These are phyloP conservation scores for Seira sanloemensis DNA, from an alignment of 2,888 invertebrate genomes.

Conservation along the genomic window DNA sequence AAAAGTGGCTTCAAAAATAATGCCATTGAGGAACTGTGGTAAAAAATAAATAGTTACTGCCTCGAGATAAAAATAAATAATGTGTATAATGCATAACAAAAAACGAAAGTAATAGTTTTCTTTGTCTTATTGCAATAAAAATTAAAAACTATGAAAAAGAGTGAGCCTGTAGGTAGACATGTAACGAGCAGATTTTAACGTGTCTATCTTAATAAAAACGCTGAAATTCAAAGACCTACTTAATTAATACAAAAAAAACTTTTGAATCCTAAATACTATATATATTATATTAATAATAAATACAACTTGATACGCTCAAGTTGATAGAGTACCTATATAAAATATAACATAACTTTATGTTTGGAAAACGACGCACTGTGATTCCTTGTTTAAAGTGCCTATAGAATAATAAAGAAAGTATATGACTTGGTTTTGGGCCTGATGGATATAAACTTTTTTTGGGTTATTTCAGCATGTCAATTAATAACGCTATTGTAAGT, in stretches of 20 bases:
- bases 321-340: background rate
- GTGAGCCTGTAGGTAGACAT: constrained; percentile 5
- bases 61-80: too few species aligned
- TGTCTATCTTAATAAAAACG: constrained; percentile 19
- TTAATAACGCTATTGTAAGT: background rate
- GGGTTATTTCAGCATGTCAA: background rate
- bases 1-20: constrained; percentile 82
- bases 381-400: constrained; percentile 73
- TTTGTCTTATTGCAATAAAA: constrained; percentile 43
- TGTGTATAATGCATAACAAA: background rate
- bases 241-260: constrained; percentile 17
- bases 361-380: constrained; percentile 70
- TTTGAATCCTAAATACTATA: constrained; percentile 15
- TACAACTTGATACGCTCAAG: background rate
- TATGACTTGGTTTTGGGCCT: constrained; percentile 59
- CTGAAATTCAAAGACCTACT: constrained; percentile 52
- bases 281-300: constrained; percentile 17
- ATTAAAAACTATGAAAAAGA: constrained; percentile 23
- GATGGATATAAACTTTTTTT: constrained; percentile 25
- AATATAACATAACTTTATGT: constrained; percentile 19
- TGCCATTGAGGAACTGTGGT: constrained; percentile 81
- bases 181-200: background rate
- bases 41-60: constrained; percentile 74
- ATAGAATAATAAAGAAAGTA: constrained; percentile 57
- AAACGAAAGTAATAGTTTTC: background rate